Base-by-base conservation (phyloP, 2,113 vertebrate species). In the Chloebia gouldiae region DNA sequence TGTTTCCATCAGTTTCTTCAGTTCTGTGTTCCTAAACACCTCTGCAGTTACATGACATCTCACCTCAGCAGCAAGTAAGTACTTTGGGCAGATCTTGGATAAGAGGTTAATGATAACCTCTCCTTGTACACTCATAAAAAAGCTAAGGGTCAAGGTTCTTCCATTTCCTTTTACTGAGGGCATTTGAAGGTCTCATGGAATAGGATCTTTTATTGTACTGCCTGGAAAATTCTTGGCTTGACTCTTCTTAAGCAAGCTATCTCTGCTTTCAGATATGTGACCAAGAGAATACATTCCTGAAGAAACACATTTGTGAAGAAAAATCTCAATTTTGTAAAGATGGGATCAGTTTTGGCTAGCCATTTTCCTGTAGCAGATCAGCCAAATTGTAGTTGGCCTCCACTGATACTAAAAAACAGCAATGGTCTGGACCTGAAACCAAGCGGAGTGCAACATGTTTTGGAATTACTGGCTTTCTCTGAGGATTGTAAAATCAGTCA, bases 301-400 rank as follows among this genome's bases (percentile, higher is more conserved):
- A 59, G 47, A 83, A 80, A 89, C 53, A 18, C 15, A 85, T 80
- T 89, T 0, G 8, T 93, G 31, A 91, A 83, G 54, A 39, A 83
- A 91, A 80, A 60, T 77, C 59, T 95, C 71, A 10, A 11, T 95
- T 95, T 88, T 90, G 81, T 47, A 86, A 90, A 63, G 71, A 81
- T 66, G 54, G 94, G 76, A 88, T 80, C 47, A 69, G 76, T 91
- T 93, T 91, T 95, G 87, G 85, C 85, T 37, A n/a, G 68, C 49
- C 0, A 0, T 88, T 63, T 95, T 91, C 87, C 75, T 90, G 84
- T 51, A 39, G 78, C 21, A 80, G 71, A 66, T 90, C 85, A 83
- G 87, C 91, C 93, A 96, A 78, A 63, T 42, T 95, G 59, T 80
- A 90, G 65, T 53, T 93, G 91, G 79, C 81, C 71, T 95, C 50